Conservation (phyloP, 2,888 invertebrate species). For the Caenorhabditis sp. region DNA sequence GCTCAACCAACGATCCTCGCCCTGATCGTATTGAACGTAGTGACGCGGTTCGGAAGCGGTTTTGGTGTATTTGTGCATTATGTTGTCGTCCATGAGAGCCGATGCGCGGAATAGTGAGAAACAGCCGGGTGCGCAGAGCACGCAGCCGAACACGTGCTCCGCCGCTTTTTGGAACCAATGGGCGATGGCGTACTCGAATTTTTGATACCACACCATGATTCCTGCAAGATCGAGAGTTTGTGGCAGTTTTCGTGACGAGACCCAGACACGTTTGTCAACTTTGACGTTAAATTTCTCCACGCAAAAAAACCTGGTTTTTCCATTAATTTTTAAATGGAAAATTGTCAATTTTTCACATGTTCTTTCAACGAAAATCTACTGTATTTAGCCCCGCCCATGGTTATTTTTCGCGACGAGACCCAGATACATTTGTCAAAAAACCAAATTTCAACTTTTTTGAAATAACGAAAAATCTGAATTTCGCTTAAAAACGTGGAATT, state of each 20-base stretch:
- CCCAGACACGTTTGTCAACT: no score
- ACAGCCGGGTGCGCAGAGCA: constrained; percentile 89
- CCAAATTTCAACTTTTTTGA: background rate
- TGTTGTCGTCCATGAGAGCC: constrained; percentile 88
- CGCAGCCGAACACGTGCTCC: constrained; percentile 87
- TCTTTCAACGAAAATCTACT: no score
- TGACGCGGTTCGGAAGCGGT: constrained; percentile 79
- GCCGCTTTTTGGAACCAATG: constrained; percentile 93
- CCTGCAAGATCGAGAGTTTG: constrained; percentile 72
- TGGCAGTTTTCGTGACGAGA: no score
- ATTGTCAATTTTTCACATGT: no score
- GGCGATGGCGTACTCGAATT: constrained; percentile 88
- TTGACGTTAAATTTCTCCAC: no score
- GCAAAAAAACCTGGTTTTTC: no score
- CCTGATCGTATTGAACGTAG: constrained; percentile 91
- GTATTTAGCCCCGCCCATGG: no score
- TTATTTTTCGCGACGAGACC: no score
- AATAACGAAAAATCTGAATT: background rate
- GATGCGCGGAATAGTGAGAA: constrained; percentile 84
- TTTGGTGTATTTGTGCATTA: constrained; percentile 85
- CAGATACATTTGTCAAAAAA: background rate
- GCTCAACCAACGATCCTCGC: constrained; percentile 74
- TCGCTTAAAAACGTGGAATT: no score
- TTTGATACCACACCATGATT: constrained; percentile 86
- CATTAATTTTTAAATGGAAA: no score